Evolutionary conservation across 2,888 invertebrate species (phyloP), one percentile per base, ranked within the genome.

Genomic region (Lasiommata megera): DNA sequence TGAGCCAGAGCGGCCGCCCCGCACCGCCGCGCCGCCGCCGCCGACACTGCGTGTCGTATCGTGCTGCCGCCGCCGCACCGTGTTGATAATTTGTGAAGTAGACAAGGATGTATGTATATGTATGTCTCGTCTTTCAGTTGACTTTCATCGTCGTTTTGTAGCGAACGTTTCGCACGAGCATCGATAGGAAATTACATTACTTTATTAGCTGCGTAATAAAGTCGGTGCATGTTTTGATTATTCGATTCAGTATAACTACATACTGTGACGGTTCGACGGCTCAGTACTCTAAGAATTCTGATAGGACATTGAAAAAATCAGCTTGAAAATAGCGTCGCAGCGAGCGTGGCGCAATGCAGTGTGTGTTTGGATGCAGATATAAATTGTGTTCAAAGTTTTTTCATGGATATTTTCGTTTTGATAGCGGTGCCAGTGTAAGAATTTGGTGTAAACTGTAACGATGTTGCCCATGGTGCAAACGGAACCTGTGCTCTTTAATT

Each of bases 101-200:
- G 88, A 89, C 84, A 88, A 86, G 89, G 89, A 88, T 85, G 82
- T 85, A 84, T 84, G 84, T 88, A 89, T 89, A 88, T 88, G 81
- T 88, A 84, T 83, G 84, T 88, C 89, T 89, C 89, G 88, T 87
- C 88, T 89, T 88, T 88, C 89, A 90, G 89, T 90, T 89, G 89
- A 89, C 89, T 90, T 90, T 89, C 88, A 88, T 87, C 89, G 85
- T 84, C 84, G 88, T 87, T 88, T 86, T 84, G 88, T 83, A 82
- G 88, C 82, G 88, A 89, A 89, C 89, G 89, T 88, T 89, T 89
- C 84, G 87, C 86, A 82, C 85, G 81, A 81, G 79, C 84, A 83
- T 85, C 80, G 82, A 86, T 85, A 87, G 80, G 76, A 84, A 84
- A 87, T 85, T 84, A 84, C 87, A 84, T 77, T 84, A 82, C 63